Conservation (phyloP, 2,113 vertebrate genomes). For the Seriola dumerili region DNA sequence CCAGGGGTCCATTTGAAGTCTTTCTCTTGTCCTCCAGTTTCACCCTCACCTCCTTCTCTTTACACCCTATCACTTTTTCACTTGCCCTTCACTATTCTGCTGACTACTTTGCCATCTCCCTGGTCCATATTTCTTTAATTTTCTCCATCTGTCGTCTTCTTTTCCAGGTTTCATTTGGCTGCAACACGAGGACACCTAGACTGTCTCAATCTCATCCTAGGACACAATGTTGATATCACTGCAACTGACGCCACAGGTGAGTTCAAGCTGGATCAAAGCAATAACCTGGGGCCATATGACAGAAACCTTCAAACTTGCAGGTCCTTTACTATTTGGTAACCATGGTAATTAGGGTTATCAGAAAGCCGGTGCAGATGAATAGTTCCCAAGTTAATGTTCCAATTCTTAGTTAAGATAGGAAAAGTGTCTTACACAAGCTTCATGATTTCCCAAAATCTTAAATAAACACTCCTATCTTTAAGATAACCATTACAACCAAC, state of each 20-base stretch:
- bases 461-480: no score
- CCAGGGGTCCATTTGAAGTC: slow-evolving; percentile 60
- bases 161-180: slow-evolving; percentile 92
- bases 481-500: no score
- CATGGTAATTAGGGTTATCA: no score
- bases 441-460: no score
- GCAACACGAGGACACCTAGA: slow-evolving; percentile 94
- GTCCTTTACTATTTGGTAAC: no score
- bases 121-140: slow-evolving; percentile 72
- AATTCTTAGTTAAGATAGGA: no score
- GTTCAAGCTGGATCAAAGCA: slow-evolving; percentile 17
- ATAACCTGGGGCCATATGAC: neutral
- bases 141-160: slow-evolving; percentile 2
- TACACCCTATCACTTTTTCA: slow-evolving; percentile 38
- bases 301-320: no score
- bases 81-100: slow-evolving; percentile 8
- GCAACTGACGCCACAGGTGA: slow-evolving; percentile 92
- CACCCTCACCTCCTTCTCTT: slow-evolving; percentile 23
- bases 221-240: slow-evolving; percentile 91
- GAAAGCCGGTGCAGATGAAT: no score
- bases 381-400: no score
- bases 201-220: slow-evolving; percentile 92
- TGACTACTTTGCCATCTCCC: neutral
- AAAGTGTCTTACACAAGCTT: no score
- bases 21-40: slow-evolving; percentile 57